Percentiles rank a stretch among this genome's conserved stretches.
Conservation (phyloP, 1,140 invertebrate genomes). For the Cydia fagiglandana region DNA sequence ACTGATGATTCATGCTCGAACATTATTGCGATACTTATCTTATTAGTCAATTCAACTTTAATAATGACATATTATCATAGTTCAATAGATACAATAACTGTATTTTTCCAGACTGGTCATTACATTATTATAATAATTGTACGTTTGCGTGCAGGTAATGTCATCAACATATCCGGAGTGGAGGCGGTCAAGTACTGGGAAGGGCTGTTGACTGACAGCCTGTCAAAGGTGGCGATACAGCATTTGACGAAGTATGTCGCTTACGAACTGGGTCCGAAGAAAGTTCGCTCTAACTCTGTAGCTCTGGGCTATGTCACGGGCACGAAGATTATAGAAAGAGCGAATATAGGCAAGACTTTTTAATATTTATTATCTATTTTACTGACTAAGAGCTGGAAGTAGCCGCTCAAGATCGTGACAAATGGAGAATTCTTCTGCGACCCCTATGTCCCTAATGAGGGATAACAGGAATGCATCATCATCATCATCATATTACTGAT, state of each 20-base stretch:
- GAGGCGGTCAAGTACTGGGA: conserved; percentile 82
- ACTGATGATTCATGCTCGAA: no score
- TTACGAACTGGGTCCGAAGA: conserved; percentile 82
- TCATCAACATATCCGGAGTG: conserved; percentile 88
- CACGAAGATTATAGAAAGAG: conserved; percentile 32
- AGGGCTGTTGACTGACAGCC: conserved; percentile 81
- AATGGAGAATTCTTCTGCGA: no score
- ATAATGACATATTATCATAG: background rate
- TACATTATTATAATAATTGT: conserved; percentile 34
- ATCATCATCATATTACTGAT: no score
- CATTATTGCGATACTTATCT: no score
- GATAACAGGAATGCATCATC: no score
- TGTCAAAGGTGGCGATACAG: conserved; percentile 87
- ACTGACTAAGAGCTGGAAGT: no score
- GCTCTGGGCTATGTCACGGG: conserved; percentile 78
- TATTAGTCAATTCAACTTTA: no score
- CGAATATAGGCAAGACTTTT: conserved; percentile 1
- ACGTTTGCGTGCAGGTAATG: conserved; percentile 79
- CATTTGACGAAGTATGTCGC: conserved; percentile 84
- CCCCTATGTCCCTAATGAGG: no score
- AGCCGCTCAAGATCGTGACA: no score
- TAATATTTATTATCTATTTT: no score
- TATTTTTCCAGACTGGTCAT: conserved; percentile 1
- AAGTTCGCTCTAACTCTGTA: conserved; percentile 85
- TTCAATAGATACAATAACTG: background rate